These are phyloP conservation scores for Hetaerina titia DNA, from an alignment of 2,888 invertebrate genomes.

Conservation along the genomic window DNA sequence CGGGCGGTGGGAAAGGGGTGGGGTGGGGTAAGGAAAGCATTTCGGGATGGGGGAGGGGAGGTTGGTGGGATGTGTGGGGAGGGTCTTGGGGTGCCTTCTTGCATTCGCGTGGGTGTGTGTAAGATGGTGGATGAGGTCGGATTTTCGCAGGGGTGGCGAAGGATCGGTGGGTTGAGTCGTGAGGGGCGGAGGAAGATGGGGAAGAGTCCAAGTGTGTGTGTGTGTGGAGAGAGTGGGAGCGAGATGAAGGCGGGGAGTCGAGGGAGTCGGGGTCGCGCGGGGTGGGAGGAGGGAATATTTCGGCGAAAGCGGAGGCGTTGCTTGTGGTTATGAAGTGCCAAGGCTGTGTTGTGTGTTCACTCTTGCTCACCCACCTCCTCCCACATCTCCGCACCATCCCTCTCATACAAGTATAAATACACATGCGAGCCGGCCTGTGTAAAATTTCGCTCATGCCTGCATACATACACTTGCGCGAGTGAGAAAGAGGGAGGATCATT, in stretches of 20 bases:
- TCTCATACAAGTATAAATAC: not conserved
- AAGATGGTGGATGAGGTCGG: constrained; percentile 28
- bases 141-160: not conserved
- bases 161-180: not conserved
- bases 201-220: not conserved
- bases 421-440: no score
- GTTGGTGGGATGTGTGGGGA: not conserved
- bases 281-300: not conserved
- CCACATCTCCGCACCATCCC: not conserved
- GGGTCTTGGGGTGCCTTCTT: not conserved
- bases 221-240: not conserved
- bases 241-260: not conserved
- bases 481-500: not conserved
- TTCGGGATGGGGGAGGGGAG: not conserved
- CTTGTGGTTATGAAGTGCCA: constrained; percentile 60
- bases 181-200: not conserved
- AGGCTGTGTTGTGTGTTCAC: constrained; percentile 54
- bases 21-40: not conserved
- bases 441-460: no score
- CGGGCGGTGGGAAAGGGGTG: not conserved
- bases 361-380: not conserved
- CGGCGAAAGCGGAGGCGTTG: constrained; percentile 38
- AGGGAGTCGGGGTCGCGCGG: not conserved
- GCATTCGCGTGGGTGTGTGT: not conserved
- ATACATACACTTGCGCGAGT: not conserved